Percentiles rank a stretch among this genome's conserved stretches.
Conservation (phyloP, 2,113 vertebrate genomes). For the Bolborhynchus lineola region DNA sequence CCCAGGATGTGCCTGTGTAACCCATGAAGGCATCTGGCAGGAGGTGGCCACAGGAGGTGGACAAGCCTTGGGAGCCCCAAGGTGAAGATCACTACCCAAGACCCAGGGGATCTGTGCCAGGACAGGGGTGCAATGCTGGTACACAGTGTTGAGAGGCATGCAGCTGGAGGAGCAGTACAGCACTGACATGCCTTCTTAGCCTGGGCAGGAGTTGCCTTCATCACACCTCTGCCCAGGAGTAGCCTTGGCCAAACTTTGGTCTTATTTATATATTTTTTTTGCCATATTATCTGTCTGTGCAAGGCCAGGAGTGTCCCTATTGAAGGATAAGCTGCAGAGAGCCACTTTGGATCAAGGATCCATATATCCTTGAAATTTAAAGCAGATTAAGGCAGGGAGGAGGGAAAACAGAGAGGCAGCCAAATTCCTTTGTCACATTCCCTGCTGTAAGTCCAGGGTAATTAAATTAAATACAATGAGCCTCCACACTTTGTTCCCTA, state of each 20-base stretch:
- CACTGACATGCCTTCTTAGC: background rate
- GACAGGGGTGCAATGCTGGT: background rate
- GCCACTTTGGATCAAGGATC: background rate
- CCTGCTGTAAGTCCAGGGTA: conserved; percentile 5
- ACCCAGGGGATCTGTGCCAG: rapidly evolving
- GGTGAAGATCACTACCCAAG: background rate
- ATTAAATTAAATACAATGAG: conserved; percentile 32
- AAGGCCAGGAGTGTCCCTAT: background rate
- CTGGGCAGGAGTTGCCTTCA: background rate
- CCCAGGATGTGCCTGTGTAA: rapidly evolving
- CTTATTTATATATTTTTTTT: background rate
- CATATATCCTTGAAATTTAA: background rate
- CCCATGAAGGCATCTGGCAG: background rate
- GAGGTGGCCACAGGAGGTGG: background rate
- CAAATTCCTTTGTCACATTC: background rate
- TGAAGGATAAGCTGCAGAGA: background rate
- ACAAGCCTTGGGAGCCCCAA: background rate
- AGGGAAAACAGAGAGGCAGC: background rate
- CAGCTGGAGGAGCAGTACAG: background rate
- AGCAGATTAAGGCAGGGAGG: background rate
- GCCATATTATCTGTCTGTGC: background rate
- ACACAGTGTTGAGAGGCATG: background rate
- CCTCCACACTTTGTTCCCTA: background rate
- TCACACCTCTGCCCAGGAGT: background rate
- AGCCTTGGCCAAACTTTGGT: background rate